Percentiles rank a stretch among this genome's conserved stretches.
These are phyloP conservation scores for Chouioia cunea DNA, from an alignment of 2,888 invertebrate species.

Conservation along the genomic window DNA sequence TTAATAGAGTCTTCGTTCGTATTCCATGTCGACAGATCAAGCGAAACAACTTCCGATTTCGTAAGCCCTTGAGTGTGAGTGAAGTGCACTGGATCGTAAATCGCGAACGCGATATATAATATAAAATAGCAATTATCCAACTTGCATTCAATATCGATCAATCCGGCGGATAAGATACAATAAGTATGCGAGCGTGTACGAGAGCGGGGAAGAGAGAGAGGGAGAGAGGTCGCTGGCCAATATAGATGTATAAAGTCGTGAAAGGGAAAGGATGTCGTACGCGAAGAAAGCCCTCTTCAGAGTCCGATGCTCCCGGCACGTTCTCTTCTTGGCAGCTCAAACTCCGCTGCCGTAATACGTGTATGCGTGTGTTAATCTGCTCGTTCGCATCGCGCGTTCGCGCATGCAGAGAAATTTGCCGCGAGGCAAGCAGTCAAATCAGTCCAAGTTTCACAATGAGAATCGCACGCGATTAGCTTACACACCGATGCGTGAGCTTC, in stretches of 20 bases:
- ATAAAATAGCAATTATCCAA: conserved; percentile 12
- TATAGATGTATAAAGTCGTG: neutral
- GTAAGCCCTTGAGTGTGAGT: too few relatives aligned
- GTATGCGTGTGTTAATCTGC: neutral
- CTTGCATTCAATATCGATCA: neutral
- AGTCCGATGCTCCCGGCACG: conserved; percentile 35
- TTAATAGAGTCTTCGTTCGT: too few relatives aligned
- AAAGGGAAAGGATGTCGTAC: conserved; percentile 44
- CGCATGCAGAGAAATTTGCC: neutral
- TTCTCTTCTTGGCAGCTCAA: too few relatives aligned
- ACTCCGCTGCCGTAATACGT: too few relatives aligned
- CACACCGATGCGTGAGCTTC: neutral
- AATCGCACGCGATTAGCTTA: neutral
- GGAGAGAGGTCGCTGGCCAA: conserved; percentile 18
- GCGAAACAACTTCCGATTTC: too few relatives aligned
- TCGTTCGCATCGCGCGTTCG: neutral
- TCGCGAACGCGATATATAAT: too few relatives aligned
- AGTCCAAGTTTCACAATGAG: conserved; percentile 15
- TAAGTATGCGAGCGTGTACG: neutral
- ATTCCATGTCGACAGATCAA: too few relatives aligned
- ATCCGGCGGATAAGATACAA: too few relatives aligned
- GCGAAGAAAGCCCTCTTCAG: conserved; percentile 23
- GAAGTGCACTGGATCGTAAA: too few relatives aligned
- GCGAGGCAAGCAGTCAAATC: neutral
- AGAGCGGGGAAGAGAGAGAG: too few relatives aligned